Evolutionary conservation across 2,888 invertebrate species (phyloP).

Genomic region (Arrhopalites spinosus): DNA sequence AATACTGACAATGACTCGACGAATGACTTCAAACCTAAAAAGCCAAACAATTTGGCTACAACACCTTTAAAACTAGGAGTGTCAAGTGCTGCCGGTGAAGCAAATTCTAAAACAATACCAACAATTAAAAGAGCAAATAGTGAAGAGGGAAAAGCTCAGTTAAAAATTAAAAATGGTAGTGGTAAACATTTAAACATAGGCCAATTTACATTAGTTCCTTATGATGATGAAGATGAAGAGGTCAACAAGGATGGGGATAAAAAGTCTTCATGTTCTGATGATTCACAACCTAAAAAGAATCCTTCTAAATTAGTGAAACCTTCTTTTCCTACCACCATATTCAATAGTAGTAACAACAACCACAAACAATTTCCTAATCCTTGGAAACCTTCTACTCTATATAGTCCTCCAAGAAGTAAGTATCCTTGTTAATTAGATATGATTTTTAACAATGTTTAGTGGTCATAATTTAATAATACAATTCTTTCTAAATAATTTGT

Average conservation of each 20-base stretch:
- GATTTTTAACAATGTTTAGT: too few species aligned
- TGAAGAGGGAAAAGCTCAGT: constrained; percentile 5
- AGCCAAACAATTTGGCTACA: too few species aligned
- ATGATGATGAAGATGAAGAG: constrained; percentile 18
- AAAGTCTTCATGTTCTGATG: background rate
- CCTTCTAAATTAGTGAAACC: background rate
- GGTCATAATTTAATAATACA: too few species aligned
- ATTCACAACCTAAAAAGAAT: background rate
- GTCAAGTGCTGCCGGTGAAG: too few species aligned
- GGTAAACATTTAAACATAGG: background rate
- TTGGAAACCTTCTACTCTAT: too few species aligned
- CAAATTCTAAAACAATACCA: background rate
- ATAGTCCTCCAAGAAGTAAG: too few species aligned
- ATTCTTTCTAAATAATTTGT: constrained; percentile 12
- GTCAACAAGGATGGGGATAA: background rate
- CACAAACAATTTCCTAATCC: too few species aligned
- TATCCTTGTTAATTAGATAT: too few species aligned
- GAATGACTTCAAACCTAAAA: too few species aligned
- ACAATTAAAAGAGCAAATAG: constrained; percentile 20
- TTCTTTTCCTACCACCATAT: background rate
- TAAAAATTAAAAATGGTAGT: constrained; percentile 65
- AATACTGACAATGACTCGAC: too few species aligned
- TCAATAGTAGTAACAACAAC: too few species aligned
- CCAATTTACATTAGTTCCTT: constrained; percentile 6
- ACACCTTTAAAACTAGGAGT: too few species aligned